phyloP scores from a whole-genome alignment of 2,888 invertebrate genomes.

The Meloe dianella region DNA sequence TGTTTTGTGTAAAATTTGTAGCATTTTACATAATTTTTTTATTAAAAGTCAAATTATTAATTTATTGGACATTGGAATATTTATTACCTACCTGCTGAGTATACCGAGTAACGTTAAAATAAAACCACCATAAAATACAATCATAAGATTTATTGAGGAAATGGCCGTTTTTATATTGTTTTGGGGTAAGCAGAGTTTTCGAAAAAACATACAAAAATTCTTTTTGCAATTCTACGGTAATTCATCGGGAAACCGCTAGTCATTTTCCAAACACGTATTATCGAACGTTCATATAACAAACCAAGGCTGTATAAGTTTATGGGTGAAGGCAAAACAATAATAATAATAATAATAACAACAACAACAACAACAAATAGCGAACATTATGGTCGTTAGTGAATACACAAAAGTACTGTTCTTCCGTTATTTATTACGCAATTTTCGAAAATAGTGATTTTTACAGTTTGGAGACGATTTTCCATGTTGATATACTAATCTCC shows the following conservation, averaged over 20 bases:
- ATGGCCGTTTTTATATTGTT: not conserved
- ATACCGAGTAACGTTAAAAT: not conserved
- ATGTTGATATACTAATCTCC: not conserved
- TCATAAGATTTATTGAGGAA: not conserved
- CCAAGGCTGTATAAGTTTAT: slow-evolving; percentile 7
- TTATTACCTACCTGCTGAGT: not conserved
- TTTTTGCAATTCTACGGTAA: not conserved
- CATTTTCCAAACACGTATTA: slow-evolving; percentile 13
- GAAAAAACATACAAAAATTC: not conserved
- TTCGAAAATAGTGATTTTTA: not conserved
- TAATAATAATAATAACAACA: too few relatives aligned
- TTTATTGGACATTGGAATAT: not conserved
- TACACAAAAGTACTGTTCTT: not conserved
- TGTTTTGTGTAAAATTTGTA: not conserved
- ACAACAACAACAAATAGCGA: not conserved
- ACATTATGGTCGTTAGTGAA: not conserved
- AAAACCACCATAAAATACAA: not conserved
- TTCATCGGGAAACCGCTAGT: not conserved
- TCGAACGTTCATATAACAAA: slow-evolving; percentile 4
- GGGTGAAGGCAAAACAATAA: slow-evolving; percentile 10
- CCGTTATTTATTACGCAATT: not conserved
- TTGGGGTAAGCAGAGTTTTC: not conserved
- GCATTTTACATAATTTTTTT: not conserved
- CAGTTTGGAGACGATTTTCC: too few relatives aligned
- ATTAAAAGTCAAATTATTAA: not conserved